Conservation (phyloP, 2,113 vertebrate genomes). For the Amphiprion ocellaris region DNA sequence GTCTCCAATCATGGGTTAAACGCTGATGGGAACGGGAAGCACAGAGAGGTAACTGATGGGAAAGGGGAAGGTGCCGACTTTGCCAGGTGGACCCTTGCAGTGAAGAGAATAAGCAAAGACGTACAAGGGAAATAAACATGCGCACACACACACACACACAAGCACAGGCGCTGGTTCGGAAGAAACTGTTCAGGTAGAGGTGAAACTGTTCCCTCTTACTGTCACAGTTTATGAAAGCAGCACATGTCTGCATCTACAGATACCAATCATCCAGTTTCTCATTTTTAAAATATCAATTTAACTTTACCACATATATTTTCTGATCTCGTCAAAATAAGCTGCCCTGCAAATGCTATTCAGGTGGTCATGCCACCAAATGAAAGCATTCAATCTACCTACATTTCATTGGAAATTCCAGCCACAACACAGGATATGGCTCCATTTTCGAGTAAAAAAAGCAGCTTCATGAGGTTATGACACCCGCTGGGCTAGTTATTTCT, state of each 20-base stretch:
- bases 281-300: not conserved
- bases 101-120: constrained; percentile 33
- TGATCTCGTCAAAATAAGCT: not conserved
- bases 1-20: constrained; percentile 64
- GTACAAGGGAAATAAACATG: not conserved
- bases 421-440: not conserved
- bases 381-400: too few species aligned
- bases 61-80: constrained; percentile 23
- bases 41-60: constrained; percentile 44
- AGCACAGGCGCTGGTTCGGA: not conserved
- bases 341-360: not conserved
- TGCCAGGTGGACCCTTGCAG: constrained; percentile 21
- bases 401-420: too few species aligned
- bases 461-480: not conserved
- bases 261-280: not conserved
- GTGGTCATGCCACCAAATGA: too few species aligned
- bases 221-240: constrained; percentile 2
- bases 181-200: not conserved
- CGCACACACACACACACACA: not conserved
- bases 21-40: constrained; percentile 37
- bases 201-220: constrained; percentile 8
- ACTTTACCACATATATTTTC: not conserved
- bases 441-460: not conserved
- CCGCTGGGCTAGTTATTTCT: not conserved
- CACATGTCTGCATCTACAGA: not conserved